Evolutionary conservation across 23 tunicate species (phyloP), one percentile per base, ranked within the genome.

Genomic region (Phallusia fumigata): DNA sequence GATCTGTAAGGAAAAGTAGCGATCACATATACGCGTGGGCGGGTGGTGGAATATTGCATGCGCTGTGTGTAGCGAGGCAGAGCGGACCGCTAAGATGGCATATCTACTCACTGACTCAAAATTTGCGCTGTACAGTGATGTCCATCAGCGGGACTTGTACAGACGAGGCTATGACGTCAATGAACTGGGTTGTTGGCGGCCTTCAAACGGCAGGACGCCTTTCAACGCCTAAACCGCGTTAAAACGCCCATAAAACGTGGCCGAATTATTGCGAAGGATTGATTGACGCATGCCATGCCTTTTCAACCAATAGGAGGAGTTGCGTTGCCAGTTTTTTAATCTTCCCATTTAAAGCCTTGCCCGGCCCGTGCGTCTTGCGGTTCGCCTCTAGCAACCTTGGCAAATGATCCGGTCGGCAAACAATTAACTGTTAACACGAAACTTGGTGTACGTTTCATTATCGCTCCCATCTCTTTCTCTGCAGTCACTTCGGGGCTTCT

Each of bases 191-290:
- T 40, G 47, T 40, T 40, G 47, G 47, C 28, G 69, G 69, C 28
- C 69, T 58, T 58, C 69, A 58, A 58, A 58, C 69, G 69, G 69
- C 28, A 22, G 26, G 26, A 21, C 69, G 47, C 69, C 69, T 58
- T 58, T 58, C 69, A 58, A 16, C 69, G 28, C 69, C 15, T 16
- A 6, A 58, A 58, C 69, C 69, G 69, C 69, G 69, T 24, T 58
- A 21, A 58, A 58, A 58, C 16, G 16, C 69, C 15, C 69, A 58
- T 58, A 13, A 5, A 58, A 58, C 69, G 26, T 58, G 69, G 5
- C 69, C 69, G 69, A 58, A 58, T 58, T 58, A 58, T 58, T 58
- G 16, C 15, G 28, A 58, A 58, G 69, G 69, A 22, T 58, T 58
- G 69, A 58, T 58, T 58, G 69, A 58, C 69, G 69, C 69, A 24